These are phyloP conservation scores for Ornithoptera priamus DNA, from an alignment of 2,888 invertebrate species.

Conservation along the genomic window DNA sequence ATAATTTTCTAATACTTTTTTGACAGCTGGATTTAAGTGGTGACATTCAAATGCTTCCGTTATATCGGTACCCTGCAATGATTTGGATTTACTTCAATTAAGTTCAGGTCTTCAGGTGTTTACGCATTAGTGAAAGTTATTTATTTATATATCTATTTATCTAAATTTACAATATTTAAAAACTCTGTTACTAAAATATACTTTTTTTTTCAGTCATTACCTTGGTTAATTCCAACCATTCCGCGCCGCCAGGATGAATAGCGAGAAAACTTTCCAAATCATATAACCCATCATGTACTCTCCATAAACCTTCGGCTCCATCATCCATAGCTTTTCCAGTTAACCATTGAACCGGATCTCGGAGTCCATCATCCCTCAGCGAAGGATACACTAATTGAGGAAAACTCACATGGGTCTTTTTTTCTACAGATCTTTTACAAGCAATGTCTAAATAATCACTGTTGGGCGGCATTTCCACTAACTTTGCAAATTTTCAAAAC, in stretches of 20 bases:
- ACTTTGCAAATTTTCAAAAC: neutral
- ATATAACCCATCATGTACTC: constrained; percentile 88
- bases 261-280: constrained; percentile 89
- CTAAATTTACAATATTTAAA: neutral
- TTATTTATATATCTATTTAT: neutral
- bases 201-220: constrained; percentile 52
- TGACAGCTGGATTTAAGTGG: constrained; percentile 76
- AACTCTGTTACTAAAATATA: no score
- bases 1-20: constrained; percentile 82
- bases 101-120: neutral
- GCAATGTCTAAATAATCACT: constrained; percentile 51
- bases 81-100: neutral
- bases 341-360: constrained; percentile 80
- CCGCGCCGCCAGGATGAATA: constrained; percentile 91
- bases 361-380: constrained; percentile 64
- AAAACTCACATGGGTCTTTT: constrained; percentile 73
- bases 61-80: constrained; percentile 81
- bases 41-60: constrained; percentile 82
- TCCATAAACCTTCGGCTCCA: constrained; percentile 88
- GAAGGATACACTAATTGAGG: constrained; percentile 77
- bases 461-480: constrained; percentile 38
- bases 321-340: constrained; percentile 83
- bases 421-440: constrained; percentile 50
- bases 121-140: no score
- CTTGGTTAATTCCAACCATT: constrained; percentile 86